phyloP scores from a whole-genome alignment of 2,797 vertebrate species.

The Menidia menidia region DNA sequence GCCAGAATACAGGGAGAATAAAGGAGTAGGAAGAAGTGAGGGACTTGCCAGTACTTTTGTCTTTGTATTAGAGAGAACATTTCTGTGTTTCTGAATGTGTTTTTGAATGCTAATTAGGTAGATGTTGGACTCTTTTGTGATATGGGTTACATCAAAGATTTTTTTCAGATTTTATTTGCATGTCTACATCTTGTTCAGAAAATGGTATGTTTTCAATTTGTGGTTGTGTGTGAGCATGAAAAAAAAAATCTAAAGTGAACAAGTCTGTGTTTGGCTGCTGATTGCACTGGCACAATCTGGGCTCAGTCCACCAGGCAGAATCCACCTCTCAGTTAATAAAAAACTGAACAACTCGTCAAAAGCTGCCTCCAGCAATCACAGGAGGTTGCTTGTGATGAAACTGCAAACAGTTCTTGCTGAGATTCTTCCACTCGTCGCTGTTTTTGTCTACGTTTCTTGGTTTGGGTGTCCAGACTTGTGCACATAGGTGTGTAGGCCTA shows the following conservation, averaged over 20 bases:
- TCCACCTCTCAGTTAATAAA: conserved; percentile 58
- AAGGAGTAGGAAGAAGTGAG: conserved; percentile 39
- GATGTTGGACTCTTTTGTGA: conserved; percentile 31
- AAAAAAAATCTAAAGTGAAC: conserved; percentile 45
- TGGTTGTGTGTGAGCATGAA: conserved; percentile 26
- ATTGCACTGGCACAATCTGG: conserved; percentile 52
- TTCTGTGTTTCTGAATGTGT: conserved; percentile 36
- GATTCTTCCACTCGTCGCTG: conserved; percentile 9
- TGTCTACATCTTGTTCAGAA: conserved; percentile 36
- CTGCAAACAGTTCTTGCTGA: conserved; percentile 1
- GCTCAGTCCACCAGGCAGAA: conserved; percentile 56
- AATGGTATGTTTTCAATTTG: conserved; percentile 33
- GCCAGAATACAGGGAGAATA: conserved; percentile 67
- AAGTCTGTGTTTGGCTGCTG: conserved; percentile 52
- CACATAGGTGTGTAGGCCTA: conserved; percentile 46
- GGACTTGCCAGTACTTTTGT: conserved; percentile 64
- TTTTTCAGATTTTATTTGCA: not conserved
- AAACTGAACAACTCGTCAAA: conserved; percentile 51
- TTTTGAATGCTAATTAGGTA: conserved; percentile 51
- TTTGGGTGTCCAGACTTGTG: conserved; percentile 70
- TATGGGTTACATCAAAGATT: conserved; percentile 33
- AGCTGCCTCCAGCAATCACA: conserved; percentile 34
- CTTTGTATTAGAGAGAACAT: conserved; percentile 43
- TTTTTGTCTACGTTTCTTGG: conserved; percentile 37
- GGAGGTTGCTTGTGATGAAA: conserved; percentile 28